Evolutionary conservation across 2,888 invertebrate species (phyloP), one percentile per base, ranked within the genome.

Genomic region (Carpatolechia fugitivella): DNA sequence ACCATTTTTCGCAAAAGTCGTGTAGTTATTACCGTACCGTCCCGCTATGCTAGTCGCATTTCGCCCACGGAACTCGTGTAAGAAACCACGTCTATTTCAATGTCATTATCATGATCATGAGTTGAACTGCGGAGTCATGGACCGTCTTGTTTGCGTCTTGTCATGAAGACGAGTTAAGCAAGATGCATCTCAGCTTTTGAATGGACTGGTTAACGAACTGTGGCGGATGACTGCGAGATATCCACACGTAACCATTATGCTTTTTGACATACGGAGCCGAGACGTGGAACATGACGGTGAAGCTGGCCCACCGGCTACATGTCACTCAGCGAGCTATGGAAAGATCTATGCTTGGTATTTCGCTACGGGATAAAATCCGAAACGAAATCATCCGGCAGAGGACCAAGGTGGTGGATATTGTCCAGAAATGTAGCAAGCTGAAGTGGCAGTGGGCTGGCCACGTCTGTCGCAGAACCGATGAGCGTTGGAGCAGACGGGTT

Each of bases 1-100:
- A 40, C 24, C 52, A 49, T 44, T 24, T 24, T 20, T n/a, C 4
- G 44, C 24, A 47, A 53, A 52, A 16, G 14, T 51, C 52, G 54
- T 57, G 52, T 51, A 50, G 53, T 56, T 51, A 55, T 59, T 61
- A 56, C 50, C 55, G 54, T 56, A 31, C 47, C 16, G 16, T 14
- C 36, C 16, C 54, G 47, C 31, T n/a, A 18, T 51, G 48, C 40
- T 41, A 20, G 40, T 18, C 40, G 11, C 40, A 10, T 11, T 54
- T 38, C 40, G 50, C 48, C 24, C 58, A 58, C 60, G 61, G 56
- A 56, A 49, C 54, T 36, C 44, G 18, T 57, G 51, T 50, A 48
- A 14, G 46, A 14, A 50, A 38, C 41, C 16, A 33, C 30, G 44
- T 20, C 41, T 40, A 33, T 24, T 31, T 54, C 59, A 60, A 57